Base-by-base conservation (phyloP, 2,888 invertebrate genomes). In the Tricholauxania praeusta region DNA sequence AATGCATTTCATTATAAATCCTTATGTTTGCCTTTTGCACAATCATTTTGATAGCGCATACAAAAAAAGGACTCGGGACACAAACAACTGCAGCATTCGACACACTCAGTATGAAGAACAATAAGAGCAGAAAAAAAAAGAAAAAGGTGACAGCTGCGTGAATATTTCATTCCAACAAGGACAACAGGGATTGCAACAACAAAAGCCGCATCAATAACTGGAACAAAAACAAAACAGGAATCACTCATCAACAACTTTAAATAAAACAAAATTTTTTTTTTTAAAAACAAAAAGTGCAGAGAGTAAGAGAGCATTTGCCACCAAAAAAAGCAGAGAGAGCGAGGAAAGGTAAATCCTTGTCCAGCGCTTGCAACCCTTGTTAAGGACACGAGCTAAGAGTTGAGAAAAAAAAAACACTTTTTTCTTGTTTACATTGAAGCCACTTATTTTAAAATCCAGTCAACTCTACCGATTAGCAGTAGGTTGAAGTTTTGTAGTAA, bases 381-480 rank as follows among this genome's bases (percentile, higher is more conserved):
- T 39, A 39, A 39, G 39, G 39, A 39, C 39, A 39, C 22, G 51
- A 52, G 52, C 52, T 53, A 69, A 19, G 55, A 53, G 8, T 55
- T 53, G 47, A 39, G 62, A 53, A 7, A 62, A 62, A 62, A 63
- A 66, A 48, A 28, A 48, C n/a, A 7, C n/a, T 28, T 12, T 51
- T 53, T 53, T 66, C 19, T 19, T 72, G 70, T 66, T 72, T 72
- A 64, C 64, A 64, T 57, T 32, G 75, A 60, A 75, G 77, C 78
- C 82, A 83, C 83, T 81, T 83, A 83, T 83, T 39, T 28, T 70
- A 68, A 72, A 72, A 67, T 55, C 70, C 60, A 14, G 48, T 59
- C 67, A 12, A 60, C 7, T 32, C 53, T 69, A 39, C 55, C 47
- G 39, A 67, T 68, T 65, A 71, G 71, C 71, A 73, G 70, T 60